Evolutionary conservation across 2,888 invertebrate genomes (phyloP).

Genomic region (Pegoplata infirma): DNA sequence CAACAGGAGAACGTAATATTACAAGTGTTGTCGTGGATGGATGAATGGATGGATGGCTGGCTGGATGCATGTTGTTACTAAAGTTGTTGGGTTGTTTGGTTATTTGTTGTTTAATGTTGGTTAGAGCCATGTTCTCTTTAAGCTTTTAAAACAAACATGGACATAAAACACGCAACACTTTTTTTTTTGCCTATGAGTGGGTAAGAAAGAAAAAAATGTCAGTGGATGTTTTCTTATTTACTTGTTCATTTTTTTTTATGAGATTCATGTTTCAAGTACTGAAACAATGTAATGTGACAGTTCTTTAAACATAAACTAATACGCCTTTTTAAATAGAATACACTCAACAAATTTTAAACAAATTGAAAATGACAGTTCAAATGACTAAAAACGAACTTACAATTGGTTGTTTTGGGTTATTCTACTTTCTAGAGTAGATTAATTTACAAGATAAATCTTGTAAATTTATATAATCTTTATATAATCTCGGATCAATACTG

Average conservation of each 20-base stretch:
- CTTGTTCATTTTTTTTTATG: not conserved
- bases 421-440: too few relatives aligned
- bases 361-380: too few relatives aligned
- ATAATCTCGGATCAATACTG: too few relatives aligned
- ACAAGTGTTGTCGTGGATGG: not conserved
- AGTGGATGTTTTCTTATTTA: not conserved
- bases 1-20: conserved; percentile 21
- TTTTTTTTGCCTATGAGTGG: conserved; percentile 8
- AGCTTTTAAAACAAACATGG: conserved; percentile 49
- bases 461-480: too few relatives aligned
- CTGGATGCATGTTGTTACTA: too few relatives aligned
- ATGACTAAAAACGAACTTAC: too few relatives aligned
- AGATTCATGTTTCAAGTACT: conserved; percentile 11
- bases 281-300: conserved; percentile 27
- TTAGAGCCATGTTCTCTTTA: conserved; percentile 19
- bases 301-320: conserved; percentile 1
- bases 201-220: not conserved
- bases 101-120: conserved; percentile 23
- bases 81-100: not conserved
- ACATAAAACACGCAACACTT: conserved; percentile 47
- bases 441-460: too few relatives aligned
- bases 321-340: too few relatives aligned
- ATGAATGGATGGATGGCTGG: too few relatives aligned
- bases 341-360: too few relatives aligned
- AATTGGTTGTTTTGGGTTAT: too few relatives aligned